phyloP scores from a whole-genome alignment of 2,888 invertebrate genomes.

The Hymenopus coronatus region DNA sequence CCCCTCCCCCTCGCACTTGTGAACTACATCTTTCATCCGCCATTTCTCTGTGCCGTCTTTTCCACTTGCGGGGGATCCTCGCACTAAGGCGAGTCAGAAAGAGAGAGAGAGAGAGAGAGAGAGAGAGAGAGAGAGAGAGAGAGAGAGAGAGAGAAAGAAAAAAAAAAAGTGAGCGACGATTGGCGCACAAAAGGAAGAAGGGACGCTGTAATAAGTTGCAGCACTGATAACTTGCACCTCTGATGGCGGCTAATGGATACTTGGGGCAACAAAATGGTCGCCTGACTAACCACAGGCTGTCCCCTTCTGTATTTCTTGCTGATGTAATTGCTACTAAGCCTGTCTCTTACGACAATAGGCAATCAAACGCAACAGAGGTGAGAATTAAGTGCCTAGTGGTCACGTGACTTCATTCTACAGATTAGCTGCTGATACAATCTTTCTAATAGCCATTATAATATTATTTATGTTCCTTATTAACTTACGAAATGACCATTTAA shows the following conservation, averaged over 20 bases:
- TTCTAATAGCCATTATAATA: no score
- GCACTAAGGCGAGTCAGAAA: background rate
- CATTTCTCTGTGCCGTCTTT: conserved; percentile 22
- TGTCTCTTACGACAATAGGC: background rate
- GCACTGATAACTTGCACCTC: conserved; percentile 7
- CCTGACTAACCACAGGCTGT: background rate
- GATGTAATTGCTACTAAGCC: background rate
- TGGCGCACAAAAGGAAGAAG: conserved; percentile 21
- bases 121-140: background rate
- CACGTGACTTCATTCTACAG: no score
- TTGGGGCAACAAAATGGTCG: conserved; percentile 5
- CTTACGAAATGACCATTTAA: no score
- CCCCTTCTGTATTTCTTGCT: background rate
- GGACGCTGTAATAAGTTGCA: background rate
- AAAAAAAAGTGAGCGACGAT: conserved; percentile 27
- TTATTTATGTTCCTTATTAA: no score
- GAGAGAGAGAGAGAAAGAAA: background rate
- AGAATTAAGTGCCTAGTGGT: no score
- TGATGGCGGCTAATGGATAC: conserved; percentile 20
- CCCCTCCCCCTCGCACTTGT: conserved; percentile 14
- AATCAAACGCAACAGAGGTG: background rate
- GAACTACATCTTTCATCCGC: conserved; percentile 29
- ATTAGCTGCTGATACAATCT: no score
- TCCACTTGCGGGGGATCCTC: background rate
- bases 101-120: no score